Evolutionary conservation across 2,113 vertebrate genomes (phyloP).

Genomic region (Plestiodon gilberti): DNA sequence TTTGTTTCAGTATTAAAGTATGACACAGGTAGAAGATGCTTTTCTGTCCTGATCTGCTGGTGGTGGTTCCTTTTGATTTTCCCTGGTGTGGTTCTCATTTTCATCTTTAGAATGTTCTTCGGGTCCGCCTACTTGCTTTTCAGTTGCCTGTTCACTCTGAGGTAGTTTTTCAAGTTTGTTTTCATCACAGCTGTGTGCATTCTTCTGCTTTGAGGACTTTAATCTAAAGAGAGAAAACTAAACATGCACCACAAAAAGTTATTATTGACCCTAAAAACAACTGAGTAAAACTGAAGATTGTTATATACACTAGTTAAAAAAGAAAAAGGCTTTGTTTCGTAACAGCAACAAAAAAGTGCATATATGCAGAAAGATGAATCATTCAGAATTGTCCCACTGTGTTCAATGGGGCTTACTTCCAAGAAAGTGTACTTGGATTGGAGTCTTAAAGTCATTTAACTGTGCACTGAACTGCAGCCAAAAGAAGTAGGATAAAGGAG

Average conservation of each 20-base stretch:
- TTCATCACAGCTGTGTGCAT: constrained; percentile 53
- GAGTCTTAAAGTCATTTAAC: neutral
- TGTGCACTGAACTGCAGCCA: neutral
- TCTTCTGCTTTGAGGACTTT: constrained; percentile 68
- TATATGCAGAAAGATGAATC: neutral
- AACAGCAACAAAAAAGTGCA: neutral
- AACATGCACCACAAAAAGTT: constrained; percentile 9
- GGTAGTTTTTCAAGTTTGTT: constrained; percentile 53
- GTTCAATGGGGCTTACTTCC: neutral
- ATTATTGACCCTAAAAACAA: neutral
- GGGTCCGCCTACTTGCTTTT: constrained; percentile 55
- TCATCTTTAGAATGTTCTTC: constrained; percentile 65
- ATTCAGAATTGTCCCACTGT: neutral
- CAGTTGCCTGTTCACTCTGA: constrained; percentile 58
- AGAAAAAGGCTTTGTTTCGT: neutral
- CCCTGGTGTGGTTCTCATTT: constrained; percentile 61
- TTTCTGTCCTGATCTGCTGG: constrained; percentile 59
- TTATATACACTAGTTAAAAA: neutral
- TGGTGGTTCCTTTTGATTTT: constrained; percentile 59
- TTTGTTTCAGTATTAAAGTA: constrained; percentile 65
- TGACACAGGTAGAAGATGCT: constrained; percentile 66
- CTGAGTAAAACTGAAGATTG: constrained; percentile 18
- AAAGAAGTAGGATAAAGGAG: neutral
- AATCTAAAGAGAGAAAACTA: constrained; percentile 78
- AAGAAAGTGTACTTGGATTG: neutral